Conservation (phyloP, 2,113 vertebrate species). For the Salvelinus namaycush region DNA sequence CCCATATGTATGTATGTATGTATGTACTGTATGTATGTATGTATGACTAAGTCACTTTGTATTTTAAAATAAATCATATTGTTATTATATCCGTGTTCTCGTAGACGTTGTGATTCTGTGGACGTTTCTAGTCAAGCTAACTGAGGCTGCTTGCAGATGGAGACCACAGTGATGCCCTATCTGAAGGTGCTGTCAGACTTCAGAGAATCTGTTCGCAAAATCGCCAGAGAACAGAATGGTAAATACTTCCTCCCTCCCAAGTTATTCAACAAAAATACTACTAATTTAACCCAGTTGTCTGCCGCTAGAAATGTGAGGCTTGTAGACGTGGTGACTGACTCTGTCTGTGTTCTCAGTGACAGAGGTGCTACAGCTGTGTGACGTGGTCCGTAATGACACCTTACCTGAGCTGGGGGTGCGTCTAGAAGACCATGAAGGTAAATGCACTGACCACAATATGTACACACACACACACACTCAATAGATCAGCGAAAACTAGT, state of each 20-base stretch:
- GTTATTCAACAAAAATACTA: neutral
- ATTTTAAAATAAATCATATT: neutral
- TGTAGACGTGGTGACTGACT: too few relatives aligned
- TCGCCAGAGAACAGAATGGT: slow-evolving; percentile 92
- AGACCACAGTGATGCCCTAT: slow-evolving; percentile 91
- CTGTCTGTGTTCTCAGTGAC: slow-evolving; percentile 69
- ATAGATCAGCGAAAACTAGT: neutral
- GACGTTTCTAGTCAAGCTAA: too few relatives aligned
- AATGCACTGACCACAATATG: neutral
- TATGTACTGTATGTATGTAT: too few relatives aligned
- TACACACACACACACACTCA: neutral
- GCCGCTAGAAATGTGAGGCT: neutral
- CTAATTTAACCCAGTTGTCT: neutral
- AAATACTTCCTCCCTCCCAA: neutral
- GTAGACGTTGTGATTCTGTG: too few relatives aligned
- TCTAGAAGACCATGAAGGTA: slow-evolving; percentile 96
- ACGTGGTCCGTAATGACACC: slow-evolving; percentile 84
- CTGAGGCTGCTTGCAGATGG: slow-evolving; percentile 74
- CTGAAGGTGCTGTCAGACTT: slow-evolving; percentile 89
- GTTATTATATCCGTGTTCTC: neutral
- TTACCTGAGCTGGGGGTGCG: slow-evolving; percentile 93
- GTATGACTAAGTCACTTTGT: neutral
- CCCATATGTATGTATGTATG: too few relatives aligned
- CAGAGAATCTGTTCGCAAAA: slow-evolving; percentile 85
- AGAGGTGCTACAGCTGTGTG: slow-evolving; percentile 86